Conservation (phyloP, 1,140 invertebrate species). For the Diprion similis region DNA sequence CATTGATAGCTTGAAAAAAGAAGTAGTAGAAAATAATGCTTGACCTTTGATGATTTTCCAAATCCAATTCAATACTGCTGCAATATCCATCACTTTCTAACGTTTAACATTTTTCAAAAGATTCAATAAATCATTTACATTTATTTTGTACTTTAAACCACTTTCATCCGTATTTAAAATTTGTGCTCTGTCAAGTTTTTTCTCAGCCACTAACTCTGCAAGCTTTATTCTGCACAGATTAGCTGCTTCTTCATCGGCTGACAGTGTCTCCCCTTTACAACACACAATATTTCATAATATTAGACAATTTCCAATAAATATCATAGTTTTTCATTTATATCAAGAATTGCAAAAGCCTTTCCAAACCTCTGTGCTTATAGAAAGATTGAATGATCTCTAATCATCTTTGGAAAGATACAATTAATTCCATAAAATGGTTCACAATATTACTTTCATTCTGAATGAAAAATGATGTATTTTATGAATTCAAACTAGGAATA, state of each 20-base stretch:
- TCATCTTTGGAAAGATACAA: not conserved
- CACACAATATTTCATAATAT: no score
- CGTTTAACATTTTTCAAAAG: not conserved
- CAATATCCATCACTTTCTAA: not conserved
- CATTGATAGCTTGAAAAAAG: not conserved
- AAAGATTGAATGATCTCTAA: not conserved
- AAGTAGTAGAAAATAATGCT: not conserved
- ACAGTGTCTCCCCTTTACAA: conserved; percentile 19
- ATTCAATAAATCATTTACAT: not conserved
- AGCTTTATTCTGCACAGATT: conserved; percentile 17
- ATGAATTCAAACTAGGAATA: no score
- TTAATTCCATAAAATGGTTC: not conserved
- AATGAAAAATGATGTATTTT: no score
- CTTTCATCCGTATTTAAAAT: conserved; percentile 22
- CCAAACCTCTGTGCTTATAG: not conserved
- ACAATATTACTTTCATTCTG: no score
- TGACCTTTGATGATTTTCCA: not conserved
- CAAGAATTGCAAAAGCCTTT: not conserved
- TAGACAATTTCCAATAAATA: no score
- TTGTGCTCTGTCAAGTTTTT: conserved; percentile 20
- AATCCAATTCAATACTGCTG: no score
- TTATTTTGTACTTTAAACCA: conserved; percentile 11
- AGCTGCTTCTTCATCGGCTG: conserved; percentile 19
- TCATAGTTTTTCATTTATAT: no score
- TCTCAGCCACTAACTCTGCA: conserved; percentile 15